Evolutionary conservation across 2,797 vertebrate species (phyloP), one percentile per base, ranked within the genome.

Genomic region (Macroramphosus scolopax): DNA sequence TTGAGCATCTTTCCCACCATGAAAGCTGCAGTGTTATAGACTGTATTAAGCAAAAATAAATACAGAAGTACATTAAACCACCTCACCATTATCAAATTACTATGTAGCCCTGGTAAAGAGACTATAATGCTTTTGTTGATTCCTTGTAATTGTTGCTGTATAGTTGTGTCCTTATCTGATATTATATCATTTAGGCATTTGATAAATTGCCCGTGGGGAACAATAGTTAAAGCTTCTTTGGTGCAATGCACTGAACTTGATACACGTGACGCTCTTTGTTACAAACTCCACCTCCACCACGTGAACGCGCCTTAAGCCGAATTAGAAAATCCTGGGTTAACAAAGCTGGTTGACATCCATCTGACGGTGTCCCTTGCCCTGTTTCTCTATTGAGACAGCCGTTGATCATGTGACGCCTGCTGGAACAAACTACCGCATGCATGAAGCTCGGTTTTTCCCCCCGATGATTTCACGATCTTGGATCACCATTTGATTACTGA

Each of bases 261-360:
- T 11, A 4, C 40, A 38, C 36, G 43, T 56, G 43, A 55, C 17
- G 13, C 5, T 10, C 46, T 61, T 60, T 58, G 62, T 54, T 18
- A 5, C 39, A 61, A 49, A 33, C 84, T 64, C 84, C 81, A 5
- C 82, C 78, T 63, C 66, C 16, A 25, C 51, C 36, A 5, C 71
- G 60, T 62, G 84, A 77, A 70, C 84, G 84, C 78, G 82, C 82
- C 10, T 63, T 78, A 80, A 83, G 60, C 80, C 74, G 82, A 84
- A 75, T 86, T 80, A 80, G 60, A 75, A 84, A 84, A 86, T 81
- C 72, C 80, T 8, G 78, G 84, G 84, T 83, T 86, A 82, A 86
- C 82, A 83, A 81, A 86, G 82, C 80, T 64, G 14, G 52, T 24
- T 34, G 73, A 51, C 52, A 36, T 47, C 20, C 17, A 43, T 38